A percentile compares a stretch with the other conserved stretches of the same genome.
Evolutionary conservation across 2,888 invertebrate species (phyloP).

Genomic region (Epirrita christyi): DNA sequence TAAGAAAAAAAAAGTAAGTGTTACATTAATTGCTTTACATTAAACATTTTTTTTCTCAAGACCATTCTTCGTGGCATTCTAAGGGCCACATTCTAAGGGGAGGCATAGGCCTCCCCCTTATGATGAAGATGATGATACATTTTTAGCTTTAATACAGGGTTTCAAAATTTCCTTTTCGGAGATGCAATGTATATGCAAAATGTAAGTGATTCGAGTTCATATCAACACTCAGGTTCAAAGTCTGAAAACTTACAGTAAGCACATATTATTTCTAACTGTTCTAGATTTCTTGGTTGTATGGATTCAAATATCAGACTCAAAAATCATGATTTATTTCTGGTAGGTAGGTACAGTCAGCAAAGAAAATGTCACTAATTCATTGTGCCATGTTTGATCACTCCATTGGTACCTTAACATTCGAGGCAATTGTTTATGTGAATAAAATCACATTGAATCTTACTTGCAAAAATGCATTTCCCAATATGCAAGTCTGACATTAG

Average conservation of each 20-base stretch:
- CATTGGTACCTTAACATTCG: not conserved
- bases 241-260: not conserved
- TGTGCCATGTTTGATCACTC: not conserved
- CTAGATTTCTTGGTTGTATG: no score
- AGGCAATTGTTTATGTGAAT: not conserved
- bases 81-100: no score
- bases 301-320: not conserved
- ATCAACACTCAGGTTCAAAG: not conserved
- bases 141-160: no score
- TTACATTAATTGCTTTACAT: no score
- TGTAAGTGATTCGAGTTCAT: not conserved
- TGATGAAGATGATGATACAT: no score
- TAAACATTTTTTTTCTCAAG: no score
- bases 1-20: no score
- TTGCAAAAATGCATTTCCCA: conserved; percentile 45
- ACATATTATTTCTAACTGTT: no score
- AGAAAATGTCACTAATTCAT: conserved; percentile 2
- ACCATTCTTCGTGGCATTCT: no score
- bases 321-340: not conserved
- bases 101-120: no score
- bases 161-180: not conserved
- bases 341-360: conserved; percentile 14
- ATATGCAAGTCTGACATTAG: conserved; percentile 47
- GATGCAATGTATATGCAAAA: not conserved
- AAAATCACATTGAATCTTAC: not conserved